phyloP scores from a whole-genome alignment of 2,797 vertebrate species.

The Eulemur albifrons region DNA sequence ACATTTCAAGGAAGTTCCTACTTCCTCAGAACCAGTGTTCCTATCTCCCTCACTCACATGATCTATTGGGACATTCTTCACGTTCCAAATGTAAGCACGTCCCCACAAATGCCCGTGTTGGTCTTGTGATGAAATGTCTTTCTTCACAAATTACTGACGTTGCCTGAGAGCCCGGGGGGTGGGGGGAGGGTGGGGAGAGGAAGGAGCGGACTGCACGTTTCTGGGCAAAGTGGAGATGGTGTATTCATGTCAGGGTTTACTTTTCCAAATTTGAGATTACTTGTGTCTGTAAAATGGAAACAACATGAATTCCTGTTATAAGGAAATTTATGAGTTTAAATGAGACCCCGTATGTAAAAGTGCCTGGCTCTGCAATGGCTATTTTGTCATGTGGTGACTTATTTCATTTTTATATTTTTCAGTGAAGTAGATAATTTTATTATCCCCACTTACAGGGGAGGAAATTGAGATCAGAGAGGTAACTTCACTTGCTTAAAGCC shows the following conservation, averaged over 20 bases:
- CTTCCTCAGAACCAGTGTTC: slow-evolving; percentile 74
- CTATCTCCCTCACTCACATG: slow-evolving; percentile 65
- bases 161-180: not conserved
- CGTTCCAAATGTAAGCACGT: slow-evolving; percentile 54
- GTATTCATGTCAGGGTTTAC: not conserved
- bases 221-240: not conserved
- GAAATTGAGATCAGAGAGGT: not conserved
- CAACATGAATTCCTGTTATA: not conserved
- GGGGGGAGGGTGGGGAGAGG: not conserved
- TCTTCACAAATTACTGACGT: not conserved
- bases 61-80: slow-evolving; percentile 70
- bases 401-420: not conserved
- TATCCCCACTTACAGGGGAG: not conserved
- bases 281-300: not conserved
- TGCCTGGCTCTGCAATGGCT: not conserved
- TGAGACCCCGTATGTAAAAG: not conserved
- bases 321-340: not conserved
- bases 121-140: slow-evolving; percentile 42
- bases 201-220: not conserved
- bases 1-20: slow-evolving; percentile 73
- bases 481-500: not conserved
- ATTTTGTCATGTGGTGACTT: not conserved
- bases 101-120: not conserved
- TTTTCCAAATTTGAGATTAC: not conserved
- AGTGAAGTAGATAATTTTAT: not conserved